Base-by-base conservation (phyloP, 1,140 invertebrate genomes). In the Apis dorsata region DNA sequence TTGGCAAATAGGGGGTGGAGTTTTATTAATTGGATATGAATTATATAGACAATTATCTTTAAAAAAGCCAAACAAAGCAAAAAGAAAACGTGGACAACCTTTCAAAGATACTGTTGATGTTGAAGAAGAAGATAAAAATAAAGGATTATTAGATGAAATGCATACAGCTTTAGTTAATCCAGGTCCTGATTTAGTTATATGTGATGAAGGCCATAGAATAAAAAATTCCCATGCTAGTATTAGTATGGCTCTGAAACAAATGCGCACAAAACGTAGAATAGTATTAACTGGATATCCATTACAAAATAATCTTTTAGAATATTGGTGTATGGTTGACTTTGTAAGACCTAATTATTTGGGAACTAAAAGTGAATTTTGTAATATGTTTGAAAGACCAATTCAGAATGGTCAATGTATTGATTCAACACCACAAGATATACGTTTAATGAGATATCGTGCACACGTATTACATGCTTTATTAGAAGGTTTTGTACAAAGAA, bases 281-380 rank as follows among this genome's bases (percentile, higher is more conserved):
- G 98, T 99, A 2, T 94, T 99, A 10, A 99, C 98, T 13, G 98
- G 98, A 24, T 99, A 99, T 95, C 98, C 98, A 0, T 92, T 99
- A n/a, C 98, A 99, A 93, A 99, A 99, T 93, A 99, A 99, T 94
- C 93, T 99, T 2, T 93, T 98, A 49, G 98, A 99, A 93, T 99
- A 99, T 92, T 99, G 98, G 98, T 98, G 98, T 91, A 99, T 99
- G 98, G 98, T 99, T 7, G 98, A 99, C 89, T 99, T 99, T 91
- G 98, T 99, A 1, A 95, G 98, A 66, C 98, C 98, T 0, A 99
- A 98, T 94, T 98, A 98, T 94, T 95, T 97, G 28, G 98, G 98
- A 68, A 97, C 97, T 12, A 98, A 98, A 92, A 98, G 97, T 1
- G 98, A 99, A 92, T 99, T 99, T 92, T 97, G 96, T 86, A 98